Conservation (phyloP, 2,888 invertebrate genomes). For the Strigamia transsilvanica region DNA sequence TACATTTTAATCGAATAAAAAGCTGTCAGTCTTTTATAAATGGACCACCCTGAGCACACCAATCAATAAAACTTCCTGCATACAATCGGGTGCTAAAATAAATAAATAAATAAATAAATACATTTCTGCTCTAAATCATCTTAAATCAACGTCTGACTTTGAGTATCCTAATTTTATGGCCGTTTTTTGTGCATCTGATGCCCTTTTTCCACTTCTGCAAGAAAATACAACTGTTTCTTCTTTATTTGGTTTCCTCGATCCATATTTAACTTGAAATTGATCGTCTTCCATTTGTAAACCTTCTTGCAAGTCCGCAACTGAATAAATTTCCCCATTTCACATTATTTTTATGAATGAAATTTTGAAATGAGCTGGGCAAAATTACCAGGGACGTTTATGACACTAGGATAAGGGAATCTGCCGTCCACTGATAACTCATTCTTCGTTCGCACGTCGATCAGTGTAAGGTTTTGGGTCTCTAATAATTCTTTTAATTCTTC, state of each 20-base stretch:
- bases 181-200: neutral
- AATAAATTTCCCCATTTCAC: neutral
- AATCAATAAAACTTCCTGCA: neutral
- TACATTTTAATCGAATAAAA: neutral
- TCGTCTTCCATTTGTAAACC: neutral
- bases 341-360: neutral
- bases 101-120: neutral
- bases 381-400: neutral
- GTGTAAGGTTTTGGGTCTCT: neutral
- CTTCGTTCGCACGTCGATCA: neutral
- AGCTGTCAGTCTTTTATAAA: neutral
- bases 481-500: neutral
- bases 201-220: neutral
- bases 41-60: neutral
- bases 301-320: neutral
- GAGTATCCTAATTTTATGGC: neutral
- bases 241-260: neutral
- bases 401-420: neutral
- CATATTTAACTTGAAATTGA: neutral
- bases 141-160: neutral
- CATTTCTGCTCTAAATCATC: neutral
- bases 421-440: neutral
- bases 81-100: neutral
- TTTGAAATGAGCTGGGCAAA: neutral
- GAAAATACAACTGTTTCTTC: neutral